Evolutionary conservation across 2,113 vertebrate species (phyloP).

Genomic region (Cavia porcellus): DNA sequence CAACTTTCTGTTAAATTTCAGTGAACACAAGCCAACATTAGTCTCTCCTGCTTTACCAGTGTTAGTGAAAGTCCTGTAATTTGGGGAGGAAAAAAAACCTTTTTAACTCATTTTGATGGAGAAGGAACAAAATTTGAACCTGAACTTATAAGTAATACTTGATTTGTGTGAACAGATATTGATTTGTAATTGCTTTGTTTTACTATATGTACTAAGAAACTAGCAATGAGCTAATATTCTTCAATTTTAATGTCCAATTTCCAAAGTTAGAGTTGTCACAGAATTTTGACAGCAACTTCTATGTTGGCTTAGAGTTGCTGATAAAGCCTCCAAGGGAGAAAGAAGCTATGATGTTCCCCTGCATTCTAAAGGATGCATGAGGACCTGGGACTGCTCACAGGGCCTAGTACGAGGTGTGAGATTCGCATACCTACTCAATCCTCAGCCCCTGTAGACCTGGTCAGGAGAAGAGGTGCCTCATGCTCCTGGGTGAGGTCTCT

Average conservation of each 20-base stretch:
- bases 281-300: neutral
- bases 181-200: conserved; percentile 29
- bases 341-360: neutral
- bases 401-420: neutral
- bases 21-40: neutral
- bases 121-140: neutral
- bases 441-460: neutral
- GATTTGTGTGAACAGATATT: neutral
- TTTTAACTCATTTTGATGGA: neutral
- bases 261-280: conserved; percentile 22
- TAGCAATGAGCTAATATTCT: neutral
- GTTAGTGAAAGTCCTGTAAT: neutral
- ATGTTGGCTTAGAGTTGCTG: conserved; percentile 25
- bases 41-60: neutral
- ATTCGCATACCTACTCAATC: neutral
- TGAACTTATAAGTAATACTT: conserved; percentile 8
- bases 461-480: neutral
- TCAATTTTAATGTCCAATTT: conserved; percentile 24
- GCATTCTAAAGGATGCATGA: neutral
- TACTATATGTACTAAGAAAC: conserved; percentile 24
- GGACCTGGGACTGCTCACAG: neutral
- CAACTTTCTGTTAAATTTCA: conserved; percentile 17
- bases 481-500: neutral
- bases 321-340: neutral
- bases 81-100: neutral